phyloP scores from a whole-genome alignment of 2,888 invertebrate species.

The Mylabris sibirica region DNA sequence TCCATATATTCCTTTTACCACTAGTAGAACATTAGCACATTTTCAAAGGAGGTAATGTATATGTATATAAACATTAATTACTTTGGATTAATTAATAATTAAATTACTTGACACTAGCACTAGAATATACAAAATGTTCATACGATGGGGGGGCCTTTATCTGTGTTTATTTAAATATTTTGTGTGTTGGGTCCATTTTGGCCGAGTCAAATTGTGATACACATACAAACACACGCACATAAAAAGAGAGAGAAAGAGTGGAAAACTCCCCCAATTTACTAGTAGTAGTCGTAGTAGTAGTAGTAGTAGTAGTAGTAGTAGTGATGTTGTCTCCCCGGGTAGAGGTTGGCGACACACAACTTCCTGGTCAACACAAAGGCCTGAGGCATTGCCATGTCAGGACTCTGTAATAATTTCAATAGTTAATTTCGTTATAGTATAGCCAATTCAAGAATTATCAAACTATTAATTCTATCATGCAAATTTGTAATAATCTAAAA shows the following conservation, averaged over 20 bases:
- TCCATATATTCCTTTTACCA: background rate
- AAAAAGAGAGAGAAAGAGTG: conserved; percentile 21
- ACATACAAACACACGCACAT: too few species aligned
- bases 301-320: conserved; percentile 44
- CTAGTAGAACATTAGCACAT: background rate
- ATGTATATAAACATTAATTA: conserved; percentile 42
- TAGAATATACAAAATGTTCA: conserved; percentile 60
- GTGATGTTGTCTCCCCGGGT: conserved; percentile 46
- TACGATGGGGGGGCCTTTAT: conserved; percentile 51
- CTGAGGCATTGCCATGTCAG: conserved; percentile 53
- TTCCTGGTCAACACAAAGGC: conserved; percentile 55
- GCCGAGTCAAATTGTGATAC: background rate
- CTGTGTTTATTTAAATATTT: background rate
- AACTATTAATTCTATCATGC: conserved; percentile 21
- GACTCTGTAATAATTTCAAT: conserved; percentile 56
- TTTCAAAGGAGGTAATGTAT: background rate
- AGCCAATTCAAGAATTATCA: conserved; percentile 38
- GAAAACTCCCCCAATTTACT: conserved; percentile 47
- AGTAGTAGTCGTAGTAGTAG: conserved; percentile 55
- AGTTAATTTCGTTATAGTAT: conserved; percentile 42
- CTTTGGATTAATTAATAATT: conserved; percentile 57
- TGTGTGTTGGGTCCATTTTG: conserved; percentile 11
- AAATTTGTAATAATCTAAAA: conserved; percentile 2
- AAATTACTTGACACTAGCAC: conserved; percentile 55
- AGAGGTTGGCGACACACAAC: conserved; percentile 51